Evolutionary conservation across 2,797 vertebrate genomes (phyloP), one percentile per base, ranked within the genome.

Genomic region (Oreochromis mossambicus): DNA sequence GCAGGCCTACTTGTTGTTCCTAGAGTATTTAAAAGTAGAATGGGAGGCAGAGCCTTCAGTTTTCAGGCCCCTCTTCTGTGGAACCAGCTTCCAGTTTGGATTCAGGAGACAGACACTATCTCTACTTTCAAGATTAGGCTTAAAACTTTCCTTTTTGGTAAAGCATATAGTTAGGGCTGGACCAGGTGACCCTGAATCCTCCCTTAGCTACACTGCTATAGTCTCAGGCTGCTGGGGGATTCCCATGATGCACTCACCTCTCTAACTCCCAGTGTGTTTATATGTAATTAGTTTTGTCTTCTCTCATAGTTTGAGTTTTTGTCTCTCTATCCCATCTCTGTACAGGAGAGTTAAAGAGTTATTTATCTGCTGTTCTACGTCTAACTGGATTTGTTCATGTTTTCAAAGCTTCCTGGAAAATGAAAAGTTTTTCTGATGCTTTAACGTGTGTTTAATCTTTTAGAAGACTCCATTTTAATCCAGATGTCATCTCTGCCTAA

Each of bases 341-440:
- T n/a, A 7, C 17, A n/a, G 10, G 17, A 36, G 36, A 7, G 10
- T 36, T n/a, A 13, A 36, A 63, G 6, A 63, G 34, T 38, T 36
- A 38, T n/a, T 36, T 63, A 63, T 0, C 10, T 0, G 8, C 9
- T 61, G 29, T 6, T 34, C 29, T 19, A 58, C 5, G 0, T 34
- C 26, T 58, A 43, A 13, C 11, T 43, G 41, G 11, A 12, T 56
- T 8, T 56, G 26, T 56, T 56, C 7, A 56, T 29, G 14, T 56
- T 56, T 29, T 29, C 55, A 6, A 58, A 15, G 26, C 55, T 56
- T 17, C 24, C 26, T 58, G 55, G 55, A 58, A 58, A 58, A 32
- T 32, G 24, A 55, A 55, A 26, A 15, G 55, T 11, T 19, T 58
- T 0, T 5, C 8, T 19, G 29, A 32, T 10, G 29, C 0, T 34